Evolutionary conservation across 1,140 invertebrate genomes (phyloP).

Genomic region (Platyscapa corneri): DNA sequence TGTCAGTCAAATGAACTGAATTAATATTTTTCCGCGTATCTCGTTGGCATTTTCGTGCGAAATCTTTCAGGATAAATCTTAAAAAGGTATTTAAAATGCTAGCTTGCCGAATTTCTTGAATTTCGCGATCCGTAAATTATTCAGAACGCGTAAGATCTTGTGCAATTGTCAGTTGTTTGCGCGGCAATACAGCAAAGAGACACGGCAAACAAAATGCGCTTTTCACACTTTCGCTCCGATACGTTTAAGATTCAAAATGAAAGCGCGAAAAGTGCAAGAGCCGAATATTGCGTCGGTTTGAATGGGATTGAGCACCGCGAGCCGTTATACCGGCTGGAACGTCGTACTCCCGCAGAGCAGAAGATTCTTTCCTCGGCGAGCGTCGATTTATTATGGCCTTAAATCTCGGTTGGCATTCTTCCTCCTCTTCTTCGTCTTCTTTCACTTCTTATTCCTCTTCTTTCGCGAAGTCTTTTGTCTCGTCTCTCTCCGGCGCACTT

Average conservation of each 20-base stretch:
- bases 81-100: too few species aligned
- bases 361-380: conserved; percentile 30
- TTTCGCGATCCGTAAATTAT: too few species aligned
- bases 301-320: background rate
- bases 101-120: too few species aligned
- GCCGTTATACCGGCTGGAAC: background rate
- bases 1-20: background rate
- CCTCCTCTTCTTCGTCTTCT: background rate
- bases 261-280: background rate
- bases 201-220: too few species aligned
- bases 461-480: conserved; percentile 19
- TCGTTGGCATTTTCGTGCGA: background rate
- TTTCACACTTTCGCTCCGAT: too few species aligned
- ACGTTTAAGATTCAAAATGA: too few species aligned
- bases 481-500: conserved; percentile 30
- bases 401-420: conserved; percentile 33
- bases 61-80: background rate
- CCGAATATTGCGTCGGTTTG: background rate
- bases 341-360: conserved; percentile 21
- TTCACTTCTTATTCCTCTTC: background rate
- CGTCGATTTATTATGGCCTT: conserved; percentile 51
- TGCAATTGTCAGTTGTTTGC: too few species aligned
- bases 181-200: too few species aligned
- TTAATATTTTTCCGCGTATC: background rate
- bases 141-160: too few species aligned